These are phyloP conservation scores for Esox niger DNA, from an alignment of 2,113 vertebrate species.

Conservation along the genomic window DNA sequence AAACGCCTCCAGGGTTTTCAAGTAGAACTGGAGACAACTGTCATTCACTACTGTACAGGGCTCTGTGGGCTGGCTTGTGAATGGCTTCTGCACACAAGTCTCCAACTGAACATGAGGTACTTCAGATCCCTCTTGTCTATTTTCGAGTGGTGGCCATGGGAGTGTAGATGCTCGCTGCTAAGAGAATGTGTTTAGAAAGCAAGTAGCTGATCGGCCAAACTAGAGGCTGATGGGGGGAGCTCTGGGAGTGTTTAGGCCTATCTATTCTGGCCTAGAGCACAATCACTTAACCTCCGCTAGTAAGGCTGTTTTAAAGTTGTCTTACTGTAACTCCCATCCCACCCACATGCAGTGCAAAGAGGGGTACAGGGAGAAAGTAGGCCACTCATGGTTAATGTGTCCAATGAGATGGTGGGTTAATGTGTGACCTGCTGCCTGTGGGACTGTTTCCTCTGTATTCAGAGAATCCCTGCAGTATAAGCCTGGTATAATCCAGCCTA, in stretches of 20 bases:
- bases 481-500: not conserved
- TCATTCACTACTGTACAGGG: not conserved
- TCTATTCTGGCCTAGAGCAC: not conserved
- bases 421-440: not conserved
- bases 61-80: not conserved
- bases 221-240: not conserved
- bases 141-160: not conserved
- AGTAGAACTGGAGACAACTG: not conserved
- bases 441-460: not conserved
- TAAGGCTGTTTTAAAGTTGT: not conserved
- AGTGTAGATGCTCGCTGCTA: not conserved
- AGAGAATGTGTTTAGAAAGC: not conserved
- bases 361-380: not conserved
- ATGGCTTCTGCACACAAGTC: not conserved
- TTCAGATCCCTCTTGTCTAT: not conserved
- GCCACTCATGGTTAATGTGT: not conserved
- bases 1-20: not conserved
- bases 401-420: constrained; percentile 4
- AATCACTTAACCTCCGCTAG: not conserved
- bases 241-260: not conserved
- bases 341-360: not conserved
- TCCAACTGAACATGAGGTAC: not conserved
- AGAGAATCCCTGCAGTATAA: not conserved
- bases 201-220: not conserved
- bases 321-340: not conserved